Evolutionary conservation across 2,888 invertebrate genomes (phyloP), one percentile per base, ranked within the genome.

Genomic region (Drosophila aldrichi): DNA sequence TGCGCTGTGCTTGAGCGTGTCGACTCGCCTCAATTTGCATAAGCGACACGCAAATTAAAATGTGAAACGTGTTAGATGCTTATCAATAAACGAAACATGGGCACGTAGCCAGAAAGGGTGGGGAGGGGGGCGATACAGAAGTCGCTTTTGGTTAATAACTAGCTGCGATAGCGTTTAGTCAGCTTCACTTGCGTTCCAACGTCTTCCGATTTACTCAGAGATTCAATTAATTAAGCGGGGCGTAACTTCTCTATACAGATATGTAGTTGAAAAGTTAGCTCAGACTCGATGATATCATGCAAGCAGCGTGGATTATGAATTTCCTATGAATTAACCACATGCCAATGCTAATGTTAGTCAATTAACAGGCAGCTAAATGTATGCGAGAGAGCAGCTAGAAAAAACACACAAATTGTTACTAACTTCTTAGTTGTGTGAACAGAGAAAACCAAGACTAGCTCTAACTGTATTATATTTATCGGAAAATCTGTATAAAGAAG

Each of bases 11-110:
- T 2, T 38, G 60, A 76, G 83, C 81, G 82, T 79, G 83, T 70
- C 73, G 58, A 74, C n/a, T 71, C 57, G 66, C 18, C 59, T 65
- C 65, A 34, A 83, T 89, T 78, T 87, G 79, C 89, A 83, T 87
- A 83, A 83, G 71, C 63, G 71, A 73, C 70, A 75, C 75, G 89
- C 84, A 80, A 87, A 89, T 87, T 78, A 78, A 80, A 89, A 58
- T 59, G 84, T 71, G 70, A 83, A 81, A 89, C 84, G 89, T 89
- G 89, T 83, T 87, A 87, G 84, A 89, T 83, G 65, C 69, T 66
- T 84, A 89, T 89, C 89, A 70, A 66, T 71, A 73, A 84, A 69
- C 70, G 67, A 48, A 63, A 46, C 77, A 80, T 79, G 54, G 57
- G 62, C 77, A 77, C 77, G 79, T 79, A 77, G 65, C 6, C 14